Conservation (phyloP, 2,797 vertebrate genomes). For the Schizothorax lantsangensis region DNA sequence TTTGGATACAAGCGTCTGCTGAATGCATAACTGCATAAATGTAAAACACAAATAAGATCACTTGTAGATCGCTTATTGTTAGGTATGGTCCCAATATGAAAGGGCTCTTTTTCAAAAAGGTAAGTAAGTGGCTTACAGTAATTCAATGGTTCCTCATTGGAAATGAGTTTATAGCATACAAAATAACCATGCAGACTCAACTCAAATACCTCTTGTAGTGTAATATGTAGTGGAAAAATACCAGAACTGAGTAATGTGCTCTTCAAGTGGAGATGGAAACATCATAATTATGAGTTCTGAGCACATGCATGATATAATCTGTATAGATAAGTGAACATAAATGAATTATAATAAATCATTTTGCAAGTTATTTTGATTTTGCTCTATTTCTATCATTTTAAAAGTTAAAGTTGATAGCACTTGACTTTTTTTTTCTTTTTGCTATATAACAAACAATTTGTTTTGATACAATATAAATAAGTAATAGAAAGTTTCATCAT, state of each 20-base stretch:
- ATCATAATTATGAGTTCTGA: not conserved
- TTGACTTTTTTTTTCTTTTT: not conserved
- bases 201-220: not conserved
- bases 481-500: not conserved
- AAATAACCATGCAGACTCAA: not conserved
- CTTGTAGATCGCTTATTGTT: not conserved
- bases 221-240: not conserved
- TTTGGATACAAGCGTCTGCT: not conserved
- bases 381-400: too few relatives aligned
- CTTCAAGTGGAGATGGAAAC: not conserved
- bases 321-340: too few relatives aligned
- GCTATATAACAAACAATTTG: not conserved
- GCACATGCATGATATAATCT: too few relatives aligned
- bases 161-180: not conserved
- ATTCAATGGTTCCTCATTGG: not conserved
- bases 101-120: not conserved
- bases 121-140: not conserved
- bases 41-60: not conserved
- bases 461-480: not conserved
- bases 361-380: too few relatives aligned
- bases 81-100: not conserved
- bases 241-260: not conserved
- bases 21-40: not conserved
- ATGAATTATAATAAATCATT: too few relatives aligned
- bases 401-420: not conserved